phyloP scores from a whole-genome alignment of 2,113 vertebrate species.

The Garra rufa region DNA sequence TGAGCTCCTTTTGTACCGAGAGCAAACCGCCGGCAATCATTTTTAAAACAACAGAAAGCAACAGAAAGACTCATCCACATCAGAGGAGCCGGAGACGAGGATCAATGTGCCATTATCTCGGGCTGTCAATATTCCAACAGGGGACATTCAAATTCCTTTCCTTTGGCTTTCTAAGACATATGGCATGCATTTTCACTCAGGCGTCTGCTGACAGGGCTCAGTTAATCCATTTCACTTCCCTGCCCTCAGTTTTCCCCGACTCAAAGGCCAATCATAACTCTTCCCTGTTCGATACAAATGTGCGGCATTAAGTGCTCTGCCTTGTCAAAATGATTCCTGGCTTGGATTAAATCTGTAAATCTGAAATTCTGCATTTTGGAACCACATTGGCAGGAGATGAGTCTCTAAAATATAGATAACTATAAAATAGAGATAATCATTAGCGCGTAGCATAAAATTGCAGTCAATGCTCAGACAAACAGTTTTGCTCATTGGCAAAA shows the following conservation, averaged over 20 bases:
- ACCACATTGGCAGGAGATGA: not conserved
- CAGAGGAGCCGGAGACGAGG: conserved; percentile 45
- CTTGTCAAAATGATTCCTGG: conserved; percentile 53
- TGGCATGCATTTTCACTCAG: conserved; percentile 47
- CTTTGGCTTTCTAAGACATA: conserved; percentile 55
- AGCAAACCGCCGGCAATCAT: conserved; percentile 46
- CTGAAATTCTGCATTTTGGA: conserved; percentile 28
- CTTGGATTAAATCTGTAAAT: conserved; percentile 50
- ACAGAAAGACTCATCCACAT: conserved; percentile 47
- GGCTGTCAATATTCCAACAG: conserved; percentile 55
- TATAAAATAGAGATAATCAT: conserved; percentile 2
- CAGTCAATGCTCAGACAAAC: not conserved
- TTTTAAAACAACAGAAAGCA: conserved; percentile 50
- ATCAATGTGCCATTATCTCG: conserved; percentile 61
- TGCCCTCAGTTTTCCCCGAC: conserved; percentile 16
- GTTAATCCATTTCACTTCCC: conserved; percentile 56
- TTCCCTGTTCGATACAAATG: conserved; percentile 45
- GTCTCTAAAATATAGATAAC: conserved; percentile 19
- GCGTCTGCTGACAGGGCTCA: conserved; percentile 48
- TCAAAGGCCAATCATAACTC: conserved; percentile 56
- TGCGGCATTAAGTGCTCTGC: conserved; percentile 51
- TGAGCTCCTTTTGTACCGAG: conserved; percentile 36
- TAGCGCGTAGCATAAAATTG: not conserved
- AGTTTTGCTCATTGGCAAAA: not conserved
- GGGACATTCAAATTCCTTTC: conserved; percentile 58